A percentile compares a stretch with the other conserved stretches of the same genome.
Conservation (phyloP, 2,797 vertebrate species). For the Acrocephalus scirpaceus region DNA sequence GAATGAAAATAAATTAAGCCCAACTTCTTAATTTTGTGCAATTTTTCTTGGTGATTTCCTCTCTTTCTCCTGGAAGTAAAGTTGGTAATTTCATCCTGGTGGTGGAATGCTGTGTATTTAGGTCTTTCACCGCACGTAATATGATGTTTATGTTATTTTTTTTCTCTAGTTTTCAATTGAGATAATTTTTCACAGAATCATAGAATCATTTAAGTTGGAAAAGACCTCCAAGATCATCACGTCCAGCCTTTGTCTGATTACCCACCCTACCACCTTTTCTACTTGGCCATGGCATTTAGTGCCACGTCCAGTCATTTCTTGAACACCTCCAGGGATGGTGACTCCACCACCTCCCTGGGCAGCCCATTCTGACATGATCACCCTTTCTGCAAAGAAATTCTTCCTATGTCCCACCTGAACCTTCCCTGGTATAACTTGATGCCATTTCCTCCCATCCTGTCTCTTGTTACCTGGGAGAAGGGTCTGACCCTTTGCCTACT, state of each 20-base stretch:
- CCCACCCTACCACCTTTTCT: neutral
- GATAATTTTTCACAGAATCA: neutral
- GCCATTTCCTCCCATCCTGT: neutral
- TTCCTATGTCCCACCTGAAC: neutral
- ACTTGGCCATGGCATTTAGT: neutral
- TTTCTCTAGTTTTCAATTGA: neutral
- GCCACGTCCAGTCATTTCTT: neutral
- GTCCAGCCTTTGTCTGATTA: neutral
- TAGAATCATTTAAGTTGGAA: neutral
- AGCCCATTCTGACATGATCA: neutral
- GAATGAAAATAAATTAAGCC: neutral
- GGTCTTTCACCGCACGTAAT: neutral
- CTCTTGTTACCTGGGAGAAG: neutral
- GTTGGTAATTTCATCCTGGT: neutral
- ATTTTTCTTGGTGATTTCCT: neutral
- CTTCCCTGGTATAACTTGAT: neutral
- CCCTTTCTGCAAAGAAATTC: neutral
- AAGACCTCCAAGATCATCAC: neutral
- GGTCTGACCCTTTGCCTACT: neutral
- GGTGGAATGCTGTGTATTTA: neutral
- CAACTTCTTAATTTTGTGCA: neutral
- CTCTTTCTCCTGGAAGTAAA: neutral
- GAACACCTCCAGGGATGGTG: neutral
- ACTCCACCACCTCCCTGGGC: neutral
- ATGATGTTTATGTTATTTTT: neutral